These are phyloP conservation scores for Channa maculata DNA, from an alignment of 2,113 vertebrate species.

Conservation along the genomic window DNA sequence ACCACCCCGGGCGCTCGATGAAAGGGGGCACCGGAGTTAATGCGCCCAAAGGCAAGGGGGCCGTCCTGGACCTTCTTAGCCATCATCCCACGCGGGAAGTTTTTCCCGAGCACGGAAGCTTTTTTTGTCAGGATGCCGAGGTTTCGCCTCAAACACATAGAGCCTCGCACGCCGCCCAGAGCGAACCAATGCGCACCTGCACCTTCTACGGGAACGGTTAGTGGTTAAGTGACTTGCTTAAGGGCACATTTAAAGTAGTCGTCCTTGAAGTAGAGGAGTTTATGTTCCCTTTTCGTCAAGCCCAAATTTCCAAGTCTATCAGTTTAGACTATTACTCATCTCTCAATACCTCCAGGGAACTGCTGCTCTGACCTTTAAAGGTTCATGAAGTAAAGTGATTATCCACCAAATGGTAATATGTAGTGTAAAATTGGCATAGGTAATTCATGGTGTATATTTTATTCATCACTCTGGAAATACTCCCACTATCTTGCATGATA, in stretches of 20 bases:
- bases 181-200: not conserved
- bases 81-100: constrained; percentile 30
- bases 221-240: constrained; percentile 28
- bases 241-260: constrained; percentile 16
- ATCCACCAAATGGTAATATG: constrained; percentile 40
- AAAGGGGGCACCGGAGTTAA: constrained; percentile 55
- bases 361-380: constrained; percentile 53
- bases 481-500: constrained; percentile 28
- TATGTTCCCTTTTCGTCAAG: not conserved
- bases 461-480: constrained; percentile 39
- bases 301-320: constrained; percentile 34
- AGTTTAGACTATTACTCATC: constrained; percentile 15
- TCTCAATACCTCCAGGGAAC: constrained; percentile 25
- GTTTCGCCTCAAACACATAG: not conserved
- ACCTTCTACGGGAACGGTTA: not conserved
- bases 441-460: constrained; percentile 55
- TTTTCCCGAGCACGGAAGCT: constrained; percentile 3
- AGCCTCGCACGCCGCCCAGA: no score
- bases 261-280: constrained; percentile 28
- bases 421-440: constrained; percentile 31
- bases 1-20: constrained; percentile 55
- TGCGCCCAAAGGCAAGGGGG: constrained; percentile 50
- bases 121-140: not conserved
- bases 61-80: constrained; percentile 25
- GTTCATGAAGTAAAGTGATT: constrained; percentile 50